Conservation (phyloP, 2,797 vertebrate species). For the Diplodus sargus region DNA sequence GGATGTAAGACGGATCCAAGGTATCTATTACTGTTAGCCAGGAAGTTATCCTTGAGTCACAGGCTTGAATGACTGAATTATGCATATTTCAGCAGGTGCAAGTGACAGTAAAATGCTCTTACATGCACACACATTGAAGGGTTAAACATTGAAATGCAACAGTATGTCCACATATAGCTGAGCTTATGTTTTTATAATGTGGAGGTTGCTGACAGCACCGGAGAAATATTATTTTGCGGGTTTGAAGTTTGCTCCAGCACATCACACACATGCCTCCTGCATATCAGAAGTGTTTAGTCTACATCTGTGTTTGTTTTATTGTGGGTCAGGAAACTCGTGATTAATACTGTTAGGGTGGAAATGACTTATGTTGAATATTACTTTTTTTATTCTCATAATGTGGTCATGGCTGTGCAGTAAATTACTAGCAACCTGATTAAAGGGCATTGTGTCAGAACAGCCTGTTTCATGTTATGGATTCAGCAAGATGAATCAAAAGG, state of each 20-base stretch:
- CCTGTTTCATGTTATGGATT: neutral
- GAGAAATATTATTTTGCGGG: conserved; percentile 35
- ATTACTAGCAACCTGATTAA: conserved; percentile 5
- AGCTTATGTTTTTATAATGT: conserved; percentile 29
- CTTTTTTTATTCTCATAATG: neutral
- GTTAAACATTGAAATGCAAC: neutral
- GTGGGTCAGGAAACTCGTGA: conserved; percentile 23
- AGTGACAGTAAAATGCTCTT: neutral
- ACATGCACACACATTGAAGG: neutral
- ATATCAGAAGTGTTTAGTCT: conserved; percentile 51
- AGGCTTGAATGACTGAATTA: neutral
- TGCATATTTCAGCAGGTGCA: neutral
- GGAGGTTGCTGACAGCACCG: conserved; percentile 19
- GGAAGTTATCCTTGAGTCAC: conserved; percentile 1
- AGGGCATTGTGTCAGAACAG: neutral
- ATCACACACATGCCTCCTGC: conserved; percentile 34
- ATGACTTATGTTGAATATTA: conserved; percentile 7
- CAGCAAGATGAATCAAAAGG: neutral
- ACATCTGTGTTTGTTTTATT: conserved; percentile 46
- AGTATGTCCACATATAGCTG: neutral
- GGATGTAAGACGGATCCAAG: neutral
- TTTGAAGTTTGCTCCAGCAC: conserved; percentile 21
- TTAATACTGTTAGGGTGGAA: conserved; percentile 5
- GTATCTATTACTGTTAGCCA: neutral
- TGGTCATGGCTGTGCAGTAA: neutral